Base-by-base conservation (phyloP, 2,113 vertebrate species). In the Clinocottus analis region DNA sequence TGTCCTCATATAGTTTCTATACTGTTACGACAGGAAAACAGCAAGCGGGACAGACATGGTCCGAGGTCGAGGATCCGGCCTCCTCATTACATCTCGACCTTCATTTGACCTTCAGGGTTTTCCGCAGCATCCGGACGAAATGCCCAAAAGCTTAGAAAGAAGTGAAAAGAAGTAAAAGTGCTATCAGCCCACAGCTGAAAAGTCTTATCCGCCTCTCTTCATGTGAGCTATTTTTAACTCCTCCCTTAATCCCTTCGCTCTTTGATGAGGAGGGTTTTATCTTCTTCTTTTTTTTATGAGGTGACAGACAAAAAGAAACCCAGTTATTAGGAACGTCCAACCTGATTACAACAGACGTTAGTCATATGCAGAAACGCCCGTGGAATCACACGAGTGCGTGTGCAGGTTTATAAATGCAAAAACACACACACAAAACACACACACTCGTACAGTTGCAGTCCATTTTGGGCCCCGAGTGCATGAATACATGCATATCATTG, bases 191-290 rank as follows among this genome's bases (percentile, higher is more conserved):
- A 35, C 47, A 76, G 55, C 72, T 51, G 71, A 66, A 64, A 39
- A 65, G 68, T 77, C 68, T 75, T 77, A 62, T 82, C 75, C 31
- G 2, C 61, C 31, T 65, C 31, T 62, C 83, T 80, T 76, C 67
- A 67, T 84, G 47, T 76, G 68, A 61, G 56, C 49, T 84, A 88
- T 90, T 88, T 90, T 80, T 88, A 86, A 67, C 58, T 62, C 16
- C 51, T 29, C 35, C 43, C 74, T 72, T 87, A 82, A 88, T 83
- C 82, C 65, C 19, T 47, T 64, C 5, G 6, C 59, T 62, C 68
- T 84, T 82, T 77, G 81, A 87, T 83, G 75, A 82, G 55, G 17
- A 27, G 4, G 35, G 49, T 8, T 69, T 68, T 64, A 19, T 31
- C 10, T 21, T 27, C 41, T 39, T 55, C 55, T 45, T 39, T 59